Conservation (phyloP, 2,888 invertebrate species). For the Polyploca ridens region DNA sequence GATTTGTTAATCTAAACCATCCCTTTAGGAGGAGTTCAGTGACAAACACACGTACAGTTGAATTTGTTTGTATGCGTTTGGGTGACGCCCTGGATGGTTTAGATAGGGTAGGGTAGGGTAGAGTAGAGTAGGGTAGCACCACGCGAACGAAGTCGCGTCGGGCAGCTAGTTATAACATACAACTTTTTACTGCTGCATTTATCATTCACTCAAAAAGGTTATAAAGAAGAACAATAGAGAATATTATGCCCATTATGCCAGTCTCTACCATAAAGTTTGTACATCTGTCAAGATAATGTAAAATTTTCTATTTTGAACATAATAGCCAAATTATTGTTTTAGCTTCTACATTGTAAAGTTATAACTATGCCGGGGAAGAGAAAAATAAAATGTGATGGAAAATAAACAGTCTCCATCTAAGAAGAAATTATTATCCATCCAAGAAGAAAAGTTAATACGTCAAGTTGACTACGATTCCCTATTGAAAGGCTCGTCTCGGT, state of each 20-base stretch:
- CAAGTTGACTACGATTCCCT: conserved; percentile 64
- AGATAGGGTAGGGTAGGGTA: too few relatives aligned
- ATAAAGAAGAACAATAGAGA: conserved; percentile 42
- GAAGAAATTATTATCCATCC: conserved; percentile 68
- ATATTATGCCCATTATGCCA: conserved; percentile 26
- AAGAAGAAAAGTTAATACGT: conserved; percentile 69
- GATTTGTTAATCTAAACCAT: too few relatives aligned
- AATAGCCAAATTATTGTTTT: conserved; percentile 54
- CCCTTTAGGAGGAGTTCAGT: too few relatives aligned
- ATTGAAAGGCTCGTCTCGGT: conserved; percentile 40
- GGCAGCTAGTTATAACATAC: neutral
- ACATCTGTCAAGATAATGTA: conserved; percentile 58
- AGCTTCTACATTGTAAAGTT: conserved; percentile 37
- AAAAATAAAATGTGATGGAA: conserved; percentile 81
- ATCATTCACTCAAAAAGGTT: conserved; percentile 16
- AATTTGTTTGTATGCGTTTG: too few relatives aligned
- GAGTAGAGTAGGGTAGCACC: too few relatives aligned
- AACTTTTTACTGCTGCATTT: neutral
- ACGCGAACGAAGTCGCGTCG: too few relatives aligned
- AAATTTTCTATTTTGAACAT: conserved; percentile 45
- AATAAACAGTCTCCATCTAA: conserved; percentile 74
- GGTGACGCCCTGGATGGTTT: too few relatives aligned
- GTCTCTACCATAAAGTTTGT: conserved; percentile 34
- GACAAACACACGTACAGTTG: too few relatives aligned
- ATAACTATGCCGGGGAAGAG: conserved; percentile 74